Base-by-base conservation (phyloP, 2,888 invertebrate genomes). In the Aleiodes leptofemur region DNA sequence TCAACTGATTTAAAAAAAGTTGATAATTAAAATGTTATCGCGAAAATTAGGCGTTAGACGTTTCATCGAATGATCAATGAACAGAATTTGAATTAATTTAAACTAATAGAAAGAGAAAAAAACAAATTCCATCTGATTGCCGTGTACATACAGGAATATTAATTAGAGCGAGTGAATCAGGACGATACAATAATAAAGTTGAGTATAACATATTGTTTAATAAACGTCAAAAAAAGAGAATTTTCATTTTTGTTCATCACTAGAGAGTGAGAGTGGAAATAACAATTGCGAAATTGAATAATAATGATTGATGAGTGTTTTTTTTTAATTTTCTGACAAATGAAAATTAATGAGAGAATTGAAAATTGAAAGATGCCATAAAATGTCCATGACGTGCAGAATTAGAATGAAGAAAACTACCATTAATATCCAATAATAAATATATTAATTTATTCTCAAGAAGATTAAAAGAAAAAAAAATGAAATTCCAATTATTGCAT, bases 391-490 rank as follows among this genome's bases (percentile, higher is more conserved):
- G 59, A 69, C 48, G 72, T 66, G 57, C 50, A 57, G 48, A 14
- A 59, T 9, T 6, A 68, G 38, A 6, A 72, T 82, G 86, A 83
- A 85, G 85, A 88, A 87, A 66, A 85, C 86, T 87, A 88, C 84
- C 88, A 72, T 86, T 88, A 64, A 89, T 88, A 89, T 87, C 84
- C 86, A 88, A 86, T 86, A 59, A 83, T 83, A 86, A 84, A 88
- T 89, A 89, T 89, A 89, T 88, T 89, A 89, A 89, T 89, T 89
- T 89, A 89, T 89, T 89, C 89, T 89, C 85, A 88, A 88, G 82
- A 86, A 76, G 73, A 74, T 69, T 16, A 13, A 71, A 48, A 14
- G 69, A 72, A 66, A 71, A 59, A 68, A 34, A 38, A 16, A 53
- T 50, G 57, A 34, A 75, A 72, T 68, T 66, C 51, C 51, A 51